Evolutionary conservation across 1,140 invertebrate species (phyloP), one percentile per base, ranked within the genome.

Genomic region (Notospermus geniculatus): DNA sequence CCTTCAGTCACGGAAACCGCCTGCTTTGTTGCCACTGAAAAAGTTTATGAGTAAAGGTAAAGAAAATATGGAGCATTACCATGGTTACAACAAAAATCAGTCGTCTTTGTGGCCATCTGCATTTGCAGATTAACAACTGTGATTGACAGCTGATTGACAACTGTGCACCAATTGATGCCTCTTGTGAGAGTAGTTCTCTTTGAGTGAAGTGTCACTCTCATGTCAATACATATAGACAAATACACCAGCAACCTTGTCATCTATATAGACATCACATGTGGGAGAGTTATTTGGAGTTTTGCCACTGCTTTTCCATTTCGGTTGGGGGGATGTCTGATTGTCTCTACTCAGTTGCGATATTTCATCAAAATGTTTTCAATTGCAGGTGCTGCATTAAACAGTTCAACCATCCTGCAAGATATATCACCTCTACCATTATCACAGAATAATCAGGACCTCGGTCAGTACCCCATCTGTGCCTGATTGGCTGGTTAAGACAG

Each of bases 1-100:
- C 76, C 81, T 95, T 28, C 91, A 93, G 81, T 83, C 84, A n/a
- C 76, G 83, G 36, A 75, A 85, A 15, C 82, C 90, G 22, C 75
- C 69, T 17, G 63, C 80, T 29, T 5, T 94, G 45, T 91, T 91
- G 1, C 71, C 87, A 1, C 79, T 93, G n/a, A 50, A 50, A 19
- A 19, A n/a, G 19, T 23, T 50, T 27, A 50, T 50, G n/a, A 23
- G 5, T 50, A 50, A 50, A 7, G 46, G 46, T 50, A 50, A 50
- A n/a, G 4, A n/a, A 7, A 7, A 50, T 23, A n/a, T n/a, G n/a
- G n/a, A n/a, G n/a, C n/a, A n/a, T n/a, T n/a, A n/a, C n/a, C n/a
- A n/a, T n/a, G n/a, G n/a, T n/a, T n/a, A n/a, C n/a, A n/a, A n/a
- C n/a, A n/a, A n/a, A n/a, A n/a, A n/a, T n/a, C n/a, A n/a, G n/a